A percentile compares a stretch with the other conserved stretches of the same genome.
phyloP scores from a whole-genome alignment of 2,888 invertebrate genomes.

The Tanaodytes sp. region DNA sequence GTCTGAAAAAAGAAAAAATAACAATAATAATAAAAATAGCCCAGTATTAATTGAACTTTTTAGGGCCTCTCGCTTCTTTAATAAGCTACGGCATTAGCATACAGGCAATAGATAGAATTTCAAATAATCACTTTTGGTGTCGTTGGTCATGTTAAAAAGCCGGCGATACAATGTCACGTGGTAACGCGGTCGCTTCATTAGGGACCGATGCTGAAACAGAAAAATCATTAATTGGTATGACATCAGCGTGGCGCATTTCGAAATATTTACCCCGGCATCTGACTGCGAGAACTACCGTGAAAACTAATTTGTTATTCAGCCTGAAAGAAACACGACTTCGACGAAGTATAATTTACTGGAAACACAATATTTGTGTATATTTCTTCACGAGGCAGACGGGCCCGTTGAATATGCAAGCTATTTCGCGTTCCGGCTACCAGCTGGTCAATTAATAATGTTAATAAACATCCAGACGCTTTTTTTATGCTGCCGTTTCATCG shows the following conservation, averaged over 20 bases:
- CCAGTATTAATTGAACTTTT: too few relatives aligned
- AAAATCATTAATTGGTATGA: constrained; percentile 53
- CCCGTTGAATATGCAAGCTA: constrained; percentile 25
- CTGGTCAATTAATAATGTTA: constrained; percentile 38
- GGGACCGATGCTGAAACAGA: constrained; percentile 27
- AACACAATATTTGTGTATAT: constrained; percentile 38
- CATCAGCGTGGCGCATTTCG: constrained; percentile 37
- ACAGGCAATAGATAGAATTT: constrained; percentile 29
- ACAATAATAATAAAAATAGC: too few relatives aligned
- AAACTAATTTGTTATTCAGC: constrained; percentile 52
- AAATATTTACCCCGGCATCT: constrained; percentile 38
- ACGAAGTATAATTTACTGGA: constrained; percentile 44
- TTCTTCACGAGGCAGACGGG: constrained; percentile 12
- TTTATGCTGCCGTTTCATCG: constrained; percentile 30
- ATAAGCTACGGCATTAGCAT: constrained; percentile 37
- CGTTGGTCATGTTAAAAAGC: constrained; percentile 45
- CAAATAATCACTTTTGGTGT: constrained; percentile 34
- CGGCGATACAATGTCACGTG: constrained; percentile 42
- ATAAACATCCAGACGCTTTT: constrained; percentile 43
- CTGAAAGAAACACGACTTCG: constrained; percentile 30
- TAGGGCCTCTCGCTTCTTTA: constrained; percentile 1
- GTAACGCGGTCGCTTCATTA: constrained; percentile 47
- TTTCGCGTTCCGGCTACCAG: constrained; percentile 29
- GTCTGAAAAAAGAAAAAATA: too few relatives aligned
- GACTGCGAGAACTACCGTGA: constrained; percentile 47